These are phyloP conservation scores for Potamarius usumacintae DNA, from an alignment of 2,113 vertebrate species.

Conservation along the genomic window DNA sequence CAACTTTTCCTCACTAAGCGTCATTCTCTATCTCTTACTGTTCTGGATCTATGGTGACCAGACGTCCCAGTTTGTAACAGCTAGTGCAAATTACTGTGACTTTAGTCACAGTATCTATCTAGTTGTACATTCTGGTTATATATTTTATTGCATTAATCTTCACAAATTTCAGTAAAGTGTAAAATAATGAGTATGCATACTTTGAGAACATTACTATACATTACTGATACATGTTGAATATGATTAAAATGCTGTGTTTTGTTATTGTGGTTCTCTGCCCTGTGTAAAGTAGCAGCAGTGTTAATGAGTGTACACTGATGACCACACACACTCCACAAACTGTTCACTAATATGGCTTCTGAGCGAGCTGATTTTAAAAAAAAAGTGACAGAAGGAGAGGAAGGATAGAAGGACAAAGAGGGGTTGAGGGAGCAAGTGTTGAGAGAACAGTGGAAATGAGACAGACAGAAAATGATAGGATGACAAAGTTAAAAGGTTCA, in stretches of 20 bases:
- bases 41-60: too few relatives aligned
- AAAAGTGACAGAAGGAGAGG: background rate
- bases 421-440: background rate
- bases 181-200: background rate
- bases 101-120: too few relatives aligned
- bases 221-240: background rate
- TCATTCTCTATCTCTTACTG: too few relatives aligned
- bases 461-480: conserved; percentile 6
- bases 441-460: conserved; percentile 63
- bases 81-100: too few relatives aligned
- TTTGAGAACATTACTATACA: background rate
- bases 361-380: conserved; percentile 13
- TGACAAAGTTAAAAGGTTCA: conserved; percentile 64
- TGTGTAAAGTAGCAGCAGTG: background rate
- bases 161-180: too few relatives aligned
- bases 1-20: too few relatives aligned
- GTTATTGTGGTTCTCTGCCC: background rate
- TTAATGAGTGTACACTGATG: background rate
- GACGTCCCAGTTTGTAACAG: too few relatives aligned
- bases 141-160: too few relatives aligned
- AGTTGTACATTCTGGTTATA: too few relatives aligned
- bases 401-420: background rate
- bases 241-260: background rate
- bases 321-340: background rate
- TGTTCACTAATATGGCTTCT: background rate